phyloP scores from a whole-genome alignment of 1,140 invertebrate species.

The Sitophilus oryzae region DNA sequence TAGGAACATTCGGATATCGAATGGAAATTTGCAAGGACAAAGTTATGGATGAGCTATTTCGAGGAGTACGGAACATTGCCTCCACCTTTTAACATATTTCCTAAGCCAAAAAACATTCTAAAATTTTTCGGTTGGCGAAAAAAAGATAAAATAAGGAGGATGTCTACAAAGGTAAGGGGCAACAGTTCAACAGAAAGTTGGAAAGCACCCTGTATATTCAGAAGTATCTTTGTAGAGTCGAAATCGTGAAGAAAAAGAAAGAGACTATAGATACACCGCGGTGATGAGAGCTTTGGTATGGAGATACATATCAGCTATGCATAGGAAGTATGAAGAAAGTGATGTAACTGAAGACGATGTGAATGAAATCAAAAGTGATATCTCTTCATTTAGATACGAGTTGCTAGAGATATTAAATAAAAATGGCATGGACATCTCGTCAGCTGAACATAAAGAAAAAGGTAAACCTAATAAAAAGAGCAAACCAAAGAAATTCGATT shows the following conservation, averaged over 20 bases:
- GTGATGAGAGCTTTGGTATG: constrained; percentile 80
- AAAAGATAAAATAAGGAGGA: constrained; percentile 62
- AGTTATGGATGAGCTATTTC: constrained; percentile 87
- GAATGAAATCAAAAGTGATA: constrained; percentile 87
- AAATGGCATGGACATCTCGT: constrained; percentile 72
- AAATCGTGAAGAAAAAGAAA: constrained; percentile 52
- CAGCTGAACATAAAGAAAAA: constrained; percentile 62
- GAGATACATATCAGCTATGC: constrained; percentile 75
- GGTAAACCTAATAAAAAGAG: no score
- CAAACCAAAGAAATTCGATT: no score
- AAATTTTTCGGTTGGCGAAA: constrained; percentile 59
- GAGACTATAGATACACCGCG: constrained; percentile 62
- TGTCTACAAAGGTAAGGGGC: constrained; percentile 54
- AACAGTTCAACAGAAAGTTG: no score
- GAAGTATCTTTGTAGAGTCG: constrained; percentile 26
- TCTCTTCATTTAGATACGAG: constrained; percentile 75
- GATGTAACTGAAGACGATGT: constrained; percentile 86
- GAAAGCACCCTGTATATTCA: no score
- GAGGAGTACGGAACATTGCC: constrained; percentile 80
- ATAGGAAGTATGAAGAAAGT: constrained; percentile 66
- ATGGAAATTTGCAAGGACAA: constrained; percentile 87
- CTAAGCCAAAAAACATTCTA: constrained; percentile 61
- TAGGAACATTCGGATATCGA: constrained; percentile 36
- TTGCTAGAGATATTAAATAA: constrained; percentile 74
- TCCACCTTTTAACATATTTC: constrained; percentile 79